Conservation (phyloP, 2,113 vertebrate species). For the Tamias sibiricus region DNA sequence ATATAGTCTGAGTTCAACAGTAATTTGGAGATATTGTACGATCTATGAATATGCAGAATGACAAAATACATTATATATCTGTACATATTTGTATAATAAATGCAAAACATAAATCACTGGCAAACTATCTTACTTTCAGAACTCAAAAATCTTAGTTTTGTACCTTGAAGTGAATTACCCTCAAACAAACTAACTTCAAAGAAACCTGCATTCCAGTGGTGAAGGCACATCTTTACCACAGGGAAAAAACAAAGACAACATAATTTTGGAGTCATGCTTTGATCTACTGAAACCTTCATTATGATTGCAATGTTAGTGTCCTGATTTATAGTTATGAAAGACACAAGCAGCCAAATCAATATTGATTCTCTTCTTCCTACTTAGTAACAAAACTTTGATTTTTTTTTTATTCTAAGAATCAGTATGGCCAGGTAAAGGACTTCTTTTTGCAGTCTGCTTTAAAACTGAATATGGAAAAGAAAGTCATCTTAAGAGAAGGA, state of each 20-base stretch:
- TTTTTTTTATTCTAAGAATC: slow-evolving; percentile 33
- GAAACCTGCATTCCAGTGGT: neutral
- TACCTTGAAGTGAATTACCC: neutral
- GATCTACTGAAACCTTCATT: slow-evolving; percentile 1
- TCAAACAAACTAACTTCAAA: neutral
- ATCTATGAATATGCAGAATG: slow-evolving; percentile 16
- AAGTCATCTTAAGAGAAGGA: neutral
- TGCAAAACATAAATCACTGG: neutral
- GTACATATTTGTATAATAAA: neutral
- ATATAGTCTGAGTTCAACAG: neutral
- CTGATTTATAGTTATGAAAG: slow-evolving; percentile 13
- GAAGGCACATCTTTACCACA: neutral
- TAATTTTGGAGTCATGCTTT: neutral
- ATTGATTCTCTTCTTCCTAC: neutral
- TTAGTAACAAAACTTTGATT: neutral
- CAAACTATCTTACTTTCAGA: slow-evolving; percentile 3
- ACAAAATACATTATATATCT: neutral
- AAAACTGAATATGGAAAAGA: neutral
- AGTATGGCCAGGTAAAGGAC: neutral
- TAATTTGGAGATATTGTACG: neutral
- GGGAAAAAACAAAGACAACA: neutral
- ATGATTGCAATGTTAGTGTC: neutral
- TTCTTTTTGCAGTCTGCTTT: neutral
- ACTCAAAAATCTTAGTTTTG: slow-evolving; percentile 29
- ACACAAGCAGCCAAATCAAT: neutral